Evolutionary conservation across 2,113 vertebrate species (phyloP).

Genomic region (Calyptommatus sinebrachiatus): DNA sequence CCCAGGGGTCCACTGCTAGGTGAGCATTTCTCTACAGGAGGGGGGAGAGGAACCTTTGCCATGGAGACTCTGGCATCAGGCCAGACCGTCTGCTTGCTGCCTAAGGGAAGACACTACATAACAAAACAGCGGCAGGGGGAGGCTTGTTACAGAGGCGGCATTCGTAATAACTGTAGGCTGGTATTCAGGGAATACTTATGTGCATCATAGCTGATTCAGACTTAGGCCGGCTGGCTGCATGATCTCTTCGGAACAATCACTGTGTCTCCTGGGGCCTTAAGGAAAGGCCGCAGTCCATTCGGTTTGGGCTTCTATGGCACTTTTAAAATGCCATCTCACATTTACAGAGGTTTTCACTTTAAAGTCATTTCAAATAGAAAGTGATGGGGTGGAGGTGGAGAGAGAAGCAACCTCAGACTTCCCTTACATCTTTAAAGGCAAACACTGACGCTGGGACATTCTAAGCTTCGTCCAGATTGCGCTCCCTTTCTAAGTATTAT

Average conservation of each 20-base stretch:
- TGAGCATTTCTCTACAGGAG: no score
- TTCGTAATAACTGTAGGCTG: background rate
- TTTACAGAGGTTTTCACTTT: background rate
- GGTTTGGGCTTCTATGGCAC: background rate
- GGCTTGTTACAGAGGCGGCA: background rate
- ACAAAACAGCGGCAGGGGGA: background rate
- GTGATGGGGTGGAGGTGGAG: background rate
- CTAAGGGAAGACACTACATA: background rate
- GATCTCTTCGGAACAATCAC: background rate
- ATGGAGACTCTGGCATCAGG: background rate
- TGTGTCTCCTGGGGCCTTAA: background rate
- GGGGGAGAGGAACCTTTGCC: background rate
- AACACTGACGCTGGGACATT: no score
- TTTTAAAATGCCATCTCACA: background rate
- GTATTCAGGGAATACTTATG: background rate
- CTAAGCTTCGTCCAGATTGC: no score
- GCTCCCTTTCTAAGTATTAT: no score
- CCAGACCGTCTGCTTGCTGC: background rate
- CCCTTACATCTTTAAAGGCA: no score
- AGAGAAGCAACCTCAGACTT: background rate
- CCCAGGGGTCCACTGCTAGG: background rate
- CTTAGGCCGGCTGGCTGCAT: background rate
- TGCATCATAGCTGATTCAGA: constrained; percentile 7
- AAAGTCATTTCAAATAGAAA: background rate
- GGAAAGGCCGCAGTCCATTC: background rate